Conservation (phyloP, 2,113 vertebrate genomes). For the Telmatochromis sp. region DNA sequence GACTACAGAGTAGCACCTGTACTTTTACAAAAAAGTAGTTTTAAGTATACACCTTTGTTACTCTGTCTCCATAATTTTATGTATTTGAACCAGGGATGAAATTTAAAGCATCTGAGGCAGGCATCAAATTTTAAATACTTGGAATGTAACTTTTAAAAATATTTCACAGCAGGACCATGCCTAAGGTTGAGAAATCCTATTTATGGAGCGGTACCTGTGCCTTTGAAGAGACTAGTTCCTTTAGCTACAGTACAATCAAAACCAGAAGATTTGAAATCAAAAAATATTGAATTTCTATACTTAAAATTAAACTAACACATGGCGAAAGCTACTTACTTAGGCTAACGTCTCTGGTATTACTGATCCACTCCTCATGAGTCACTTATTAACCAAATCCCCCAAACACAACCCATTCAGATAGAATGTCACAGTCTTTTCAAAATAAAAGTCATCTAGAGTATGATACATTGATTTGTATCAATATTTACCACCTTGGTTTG, state of each 20-base stretch:
- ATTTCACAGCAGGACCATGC: neutral
- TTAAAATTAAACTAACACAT: neutral
- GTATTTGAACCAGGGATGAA: neutral
- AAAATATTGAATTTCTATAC: neutral
- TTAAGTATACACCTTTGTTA: neutral
- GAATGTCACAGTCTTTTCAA: neutral
- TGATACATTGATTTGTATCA: neutral
- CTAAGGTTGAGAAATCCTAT: neutral
- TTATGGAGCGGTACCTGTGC: neutral
- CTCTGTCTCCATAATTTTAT: neutral
- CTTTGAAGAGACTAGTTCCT: neutral
- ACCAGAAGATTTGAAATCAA: neutral
- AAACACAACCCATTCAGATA: neutral
- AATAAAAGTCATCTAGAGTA: neutral
- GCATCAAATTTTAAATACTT: neutral
- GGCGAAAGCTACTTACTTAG: neutral
- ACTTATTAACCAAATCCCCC: neutral
- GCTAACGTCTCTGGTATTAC: neutral
- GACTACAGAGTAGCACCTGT: neutral
- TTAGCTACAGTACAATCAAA: neutral
- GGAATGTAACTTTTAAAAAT: neutral
- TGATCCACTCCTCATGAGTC: neutral
- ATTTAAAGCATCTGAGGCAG: neutral
- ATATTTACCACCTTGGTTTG: neutral
- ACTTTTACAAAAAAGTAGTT: neutral